Conservation (phyloP, 2,797 vertebrate genomes). For the Brachymystax lenok region DNA sequence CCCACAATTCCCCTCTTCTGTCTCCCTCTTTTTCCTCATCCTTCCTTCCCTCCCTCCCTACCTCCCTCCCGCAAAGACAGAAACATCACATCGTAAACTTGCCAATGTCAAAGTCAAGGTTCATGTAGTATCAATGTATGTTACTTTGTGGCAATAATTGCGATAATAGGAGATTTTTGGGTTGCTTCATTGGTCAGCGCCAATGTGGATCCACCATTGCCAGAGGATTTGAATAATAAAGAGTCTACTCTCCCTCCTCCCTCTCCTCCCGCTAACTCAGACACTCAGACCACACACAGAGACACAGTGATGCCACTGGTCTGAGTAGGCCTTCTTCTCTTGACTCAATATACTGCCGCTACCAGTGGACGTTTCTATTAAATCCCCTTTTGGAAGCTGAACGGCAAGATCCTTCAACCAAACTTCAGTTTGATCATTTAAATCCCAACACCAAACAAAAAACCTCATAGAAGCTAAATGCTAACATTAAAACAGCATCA, state of each 20-base stretch:
- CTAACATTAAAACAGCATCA: neutral
- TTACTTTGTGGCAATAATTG: neutral
- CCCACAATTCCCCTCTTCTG: neutral
- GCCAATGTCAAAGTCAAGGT: neutral
- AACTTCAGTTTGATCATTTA: neutral
- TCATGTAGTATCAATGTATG: neutral
- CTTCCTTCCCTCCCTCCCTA: constrained; percentile 21
- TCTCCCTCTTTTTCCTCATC: constrained; percentile 17
- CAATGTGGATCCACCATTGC: neutral
- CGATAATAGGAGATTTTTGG: neutral
- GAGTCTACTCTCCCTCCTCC: neutral
- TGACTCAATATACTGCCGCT: neutral
- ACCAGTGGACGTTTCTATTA: neutral
- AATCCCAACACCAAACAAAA: neutral
- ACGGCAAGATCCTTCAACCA: neutral
- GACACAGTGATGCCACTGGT: constrained; percentile 9
- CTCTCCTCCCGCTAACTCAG: neutral
- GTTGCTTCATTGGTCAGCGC: neutral
- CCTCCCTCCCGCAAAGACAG: constrained; percentile 1
- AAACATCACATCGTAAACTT: neutral
- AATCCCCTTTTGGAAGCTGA: neutral
- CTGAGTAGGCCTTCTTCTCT: neutral
- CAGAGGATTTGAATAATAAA: neutral
- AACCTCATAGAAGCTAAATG: neutral
- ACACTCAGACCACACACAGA: constrained; percentile 40